These are phyloP conservation scores for Amblyjoppa fuscipennis DNA, from an alignment of 2,888 invertebrate genomes.

Conservation along the genomic window DNA sequence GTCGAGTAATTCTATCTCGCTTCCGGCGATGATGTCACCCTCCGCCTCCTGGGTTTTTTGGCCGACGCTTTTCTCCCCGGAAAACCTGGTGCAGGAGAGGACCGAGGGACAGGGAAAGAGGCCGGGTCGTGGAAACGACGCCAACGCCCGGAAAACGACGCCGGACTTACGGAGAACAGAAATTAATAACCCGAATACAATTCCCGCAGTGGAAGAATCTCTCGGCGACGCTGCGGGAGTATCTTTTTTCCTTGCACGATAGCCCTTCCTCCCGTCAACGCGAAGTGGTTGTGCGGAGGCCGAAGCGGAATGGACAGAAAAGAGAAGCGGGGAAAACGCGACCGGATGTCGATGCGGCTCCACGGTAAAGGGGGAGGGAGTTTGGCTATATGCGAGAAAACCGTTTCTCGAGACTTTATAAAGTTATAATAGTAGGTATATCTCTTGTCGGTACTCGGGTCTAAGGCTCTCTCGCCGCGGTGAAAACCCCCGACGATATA, in stretches of 20 bases:
- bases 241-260: constrained; percentile 25
- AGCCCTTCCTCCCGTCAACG: background rate
- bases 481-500: constrained; percentile 1
- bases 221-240: constrained; percentile 33
- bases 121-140: constrained; percentile 33
- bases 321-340: constrained; percentile 27
- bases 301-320: constrained; percentile 10
- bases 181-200: constrained; percentile 76
- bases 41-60: constrained; percentile 27
- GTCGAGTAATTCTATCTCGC: constrained; percentile 64
- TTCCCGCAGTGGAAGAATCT: constrained; percentile 37
- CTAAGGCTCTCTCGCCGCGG: background rate
- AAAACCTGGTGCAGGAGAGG: constrained; percentile 43
- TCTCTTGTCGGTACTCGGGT: background rate
- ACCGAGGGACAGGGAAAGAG: constrained; percentile 2
- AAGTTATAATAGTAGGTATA: constrained; percentile 26
- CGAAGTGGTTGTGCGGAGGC: background rate
- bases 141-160: constrained; percentile 63
- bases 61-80: constrained; percentile 17
- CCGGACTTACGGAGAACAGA: constrained; percentile 57
- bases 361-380: background rate
- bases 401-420: constrained; percentile 40
- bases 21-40: constrained; percentile 66
- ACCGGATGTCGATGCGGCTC: constrained; percentile 39
- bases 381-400: constrained; percentile 18